Evolutionary conservation across 2,888 invertebrate species (phyloP), one percentile per base, ranked within the genome.

Genomic region (Volucella inanis): DNA sequence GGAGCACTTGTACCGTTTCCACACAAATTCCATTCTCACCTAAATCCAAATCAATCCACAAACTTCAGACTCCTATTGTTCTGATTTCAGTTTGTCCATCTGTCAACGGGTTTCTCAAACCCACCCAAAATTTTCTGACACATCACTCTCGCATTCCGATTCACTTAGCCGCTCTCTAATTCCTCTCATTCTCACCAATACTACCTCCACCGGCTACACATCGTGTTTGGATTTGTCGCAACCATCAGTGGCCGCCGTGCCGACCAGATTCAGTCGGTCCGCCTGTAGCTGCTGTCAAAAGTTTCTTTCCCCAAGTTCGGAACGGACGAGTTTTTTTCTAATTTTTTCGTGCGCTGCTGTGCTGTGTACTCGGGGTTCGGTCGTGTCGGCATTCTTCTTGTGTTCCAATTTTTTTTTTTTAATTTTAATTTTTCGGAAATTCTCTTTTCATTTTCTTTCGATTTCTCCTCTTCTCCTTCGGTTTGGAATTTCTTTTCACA

Each of bases 351-450:
- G 84, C 84, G 65, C 80, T 84, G 85, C 79, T 81, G 84, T 80
- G 65, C 80, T 84, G 85, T 84, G 75, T 85, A 76, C 81, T 81
- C 85, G 85, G 85, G 81, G 64, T 80, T 87, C 81, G 77, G 83
- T 83, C 75, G 83, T 31, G 31, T 88, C 87, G 84, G 87, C 87
- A 88, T 87, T 87, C 87, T 87, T 87, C 87, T 89, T 89, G 85
- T 49, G 76, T 85, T 85, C 61, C 31, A 70, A 85, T 85, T 76
- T 79, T 71, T 50, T n/a, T 55, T 75, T 70, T 70, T 77, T 15
- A 49, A 47, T 55, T 55, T 55, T 14, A 31, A 59, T 57, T 41
- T 57, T 41, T 59, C 41, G 12, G n/a, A 78, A 77, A 76, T 55
- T 77, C 72, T 61, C 70, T 71, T 65, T 38, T 59, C 57, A 43